These are phyloP conservation scores for Dynastes maya DNA, from an alignment of 2,888 invertebrate genomes.

Conservation along the genomic window DNA sequence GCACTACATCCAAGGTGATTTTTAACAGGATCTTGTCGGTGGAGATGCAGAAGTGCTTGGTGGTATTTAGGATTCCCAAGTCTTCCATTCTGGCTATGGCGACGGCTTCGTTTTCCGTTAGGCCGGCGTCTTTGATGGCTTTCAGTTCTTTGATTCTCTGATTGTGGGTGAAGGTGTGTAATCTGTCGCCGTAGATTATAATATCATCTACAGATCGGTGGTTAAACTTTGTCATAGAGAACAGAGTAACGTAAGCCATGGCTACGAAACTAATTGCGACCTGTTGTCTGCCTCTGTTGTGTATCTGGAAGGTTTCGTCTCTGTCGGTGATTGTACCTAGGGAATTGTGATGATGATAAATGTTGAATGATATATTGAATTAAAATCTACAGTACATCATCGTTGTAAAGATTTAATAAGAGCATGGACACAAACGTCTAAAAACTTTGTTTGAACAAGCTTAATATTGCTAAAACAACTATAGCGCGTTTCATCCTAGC, in stretches of 20 bases:
- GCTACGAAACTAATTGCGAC: constrained; percentile 75
- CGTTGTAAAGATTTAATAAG: too few relatives aligned
- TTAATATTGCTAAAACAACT: too few relatives aligned
- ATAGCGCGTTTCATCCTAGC: too few relatives aligned
- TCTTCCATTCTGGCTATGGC: constrained; percentile 59
- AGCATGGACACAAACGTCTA: too few relatives aligned
- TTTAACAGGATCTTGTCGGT: constrained; percentile 66
- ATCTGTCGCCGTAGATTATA: constrained; percentile 77
- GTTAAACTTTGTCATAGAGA: constrained; percentile 75
- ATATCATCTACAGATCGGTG: constrained; percentile 74
- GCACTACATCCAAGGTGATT: constrained; percentile 63
- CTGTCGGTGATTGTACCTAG: constrained; percentile 62
- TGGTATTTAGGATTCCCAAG: constrained; percentile 62
- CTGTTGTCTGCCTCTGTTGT: constrained; percentile 70
- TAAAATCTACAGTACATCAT: too few relatives aligned
- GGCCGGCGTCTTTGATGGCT: constrained; percentile 53
- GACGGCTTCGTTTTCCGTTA: constrained; percentile 64
- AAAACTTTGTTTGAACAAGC: too few relatives aligned
- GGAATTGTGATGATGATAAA: too few relatives aligned
- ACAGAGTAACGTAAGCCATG: constrained; percentile 75
- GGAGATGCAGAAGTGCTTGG: constrained; percentile 65
- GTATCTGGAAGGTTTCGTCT: constrained; percentile 63
- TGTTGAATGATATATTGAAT: too few relatives aligned
- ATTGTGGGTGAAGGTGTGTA: constrained; percentile 72
- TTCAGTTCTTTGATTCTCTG: constrained; percentile 57